phyloP scores from a whole-genome alignment of 2,888 invertebrate species.

The Lacanobia wlatinum region DNA sequence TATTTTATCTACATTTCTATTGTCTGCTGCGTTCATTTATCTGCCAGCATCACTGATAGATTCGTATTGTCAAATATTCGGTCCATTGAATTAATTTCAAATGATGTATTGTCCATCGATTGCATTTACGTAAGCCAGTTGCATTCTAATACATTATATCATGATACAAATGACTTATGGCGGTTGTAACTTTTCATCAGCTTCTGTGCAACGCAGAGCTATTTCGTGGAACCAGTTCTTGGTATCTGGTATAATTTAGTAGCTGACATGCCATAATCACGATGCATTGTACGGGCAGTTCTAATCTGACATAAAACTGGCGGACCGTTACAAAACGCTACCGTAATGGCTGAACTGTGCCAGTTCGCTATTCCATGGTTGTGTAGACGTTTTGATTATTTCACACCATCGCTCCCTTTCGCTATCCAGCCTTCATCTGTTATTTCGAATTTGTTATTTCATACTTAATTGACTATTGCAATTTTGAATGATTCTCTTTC shows the following conservation, averaged over 20 bases:
- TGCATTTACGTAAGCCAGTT: constrained; percentile 71
- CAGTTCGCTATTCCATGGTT: constrained; percentile 45
- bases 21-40: constrained; percentile 21
- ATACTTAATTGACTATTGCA: constrained; percentile 49
- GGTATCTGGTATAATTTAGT: constrained; percentile 72
- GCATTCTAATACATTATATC: constrained; percentile 72
- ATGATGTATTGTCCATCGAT: constrained; percentile 45
- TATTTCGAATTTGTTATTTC: constrained; percentile 46
- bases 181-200: constrained; percentile 62
- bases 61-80: constrained; percentile 46
- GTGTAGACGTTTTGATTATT: constrained; percentile 51
- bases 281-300: constrained; percentile 75
- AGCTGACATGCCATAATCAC: constrained; percentile 75
- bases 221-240: constrained; percentile 57
- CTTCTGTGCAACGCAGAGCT: constrained; percentile 59
- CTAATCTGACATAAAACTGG: constrained; percentile 73
- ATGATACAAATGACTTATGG: constrained; percentile 69
- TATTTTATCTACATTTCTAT: constrained; percentile 14
- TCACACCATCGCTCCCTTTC: constrained; percentile 56
- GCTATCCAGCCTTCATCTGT: constrained; percentile 46
- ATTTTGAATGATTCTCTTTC: constrained; percentile 34
- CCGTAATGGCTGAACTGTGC: constrained; percentile 66
- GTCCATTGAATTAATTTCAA: constrained; percentile 50
- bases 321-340: constrained; percentile 72
- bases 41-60: constrained; percentile 27